Base-by-base conservation (phyloP, 2,888 invertebrate genomes). In the Pristionchus arcanus region DNA sequence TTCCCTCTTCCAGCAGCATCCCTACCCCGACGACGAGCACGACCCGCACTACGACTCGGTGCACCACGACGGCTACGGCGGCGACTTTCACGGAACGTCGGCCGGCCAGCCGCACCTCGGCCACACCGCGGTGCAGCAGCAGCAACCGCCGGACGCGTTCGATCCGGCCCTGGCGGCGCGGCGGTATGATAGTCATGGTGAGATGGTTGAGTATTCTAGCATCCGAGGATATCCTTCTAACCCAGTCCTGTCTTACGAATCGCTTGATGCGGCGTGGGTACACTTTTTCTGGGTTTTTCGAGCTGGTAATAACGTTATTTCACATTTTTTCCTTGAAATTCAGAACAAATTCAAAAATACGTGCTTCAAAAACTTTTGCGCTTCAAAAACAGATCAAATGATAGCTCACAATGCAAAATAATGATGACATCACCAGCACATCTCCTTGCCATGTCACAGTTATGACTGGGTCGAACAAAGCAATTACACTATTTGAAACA, bases 151-250 rank as follows among this genome's bases (percentile, higher is more conserved):
- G 68, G 68, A 68, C 19, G n/a, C 49, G 4, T 81, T 81, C n/a
- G 87, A 88, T 31, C 74, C 74, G 74, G 74, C 55, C 16, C 87
- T 88, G 16, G 74, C 71, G 16, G 53, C 74, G 55, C 4, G 87
- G 15, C 21, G 87, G 28, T 88, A 88, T 25, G 87, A 88, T 34
- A 88, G 87, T 74, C 87, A 74, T 31, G 87, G 87, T 88, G 55
- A n/a, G 86, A 53, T 83, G n/a, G 13, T 55, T 13, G 13, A 31
- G 15, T 68, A 34, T 34, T n/a, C n/a, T n/a, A n/a, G n/a, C n/a
- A n/a, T n/a, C n/a, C n/a, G n/a, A n/a, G n/a, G n/a, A n/a, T n/a
- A n/a, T n/a, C n/a, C n/a, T n/a, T n/a, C n/a, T n/a, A n/a, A n/a
- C n/a, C n/a, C n/a, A n/a, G n/a, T n/a, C n/a, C n/a, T n/a, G n/a